A percentile compares a stretch with the other conserved stretches of the same genome.
Evolutionary conservation across 2,888 invertebrate genomes (phyloP).

Genomic region (Hemaris fuciformis): DNA sequence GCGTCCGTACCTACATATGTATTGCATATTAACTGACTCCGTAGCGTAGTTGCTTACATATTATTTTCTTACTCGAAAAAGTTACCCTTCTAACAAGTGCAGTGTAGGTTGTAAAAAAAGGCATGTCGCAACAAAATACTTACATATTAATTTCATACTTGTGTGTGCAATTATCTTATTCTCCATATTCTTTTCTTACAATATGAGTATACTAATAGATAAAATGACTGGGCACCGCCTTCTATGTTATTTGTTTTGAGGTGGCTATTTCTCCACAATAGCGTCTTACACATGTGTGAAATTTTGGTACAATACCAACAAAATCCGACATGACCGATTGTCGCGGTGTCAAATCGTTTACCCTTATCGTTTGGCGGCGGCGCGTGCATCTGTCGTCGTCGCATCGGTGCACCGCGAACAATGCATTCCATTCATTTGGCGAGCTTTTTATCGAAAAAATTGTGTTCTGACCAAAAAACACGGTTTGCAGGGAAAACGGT

Average conservation of each 20-base stretch:
- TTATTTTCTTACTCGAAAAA: no score
- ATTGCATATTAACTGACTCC: no score
- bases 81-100: no score
- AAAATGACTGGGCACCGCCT: no score
- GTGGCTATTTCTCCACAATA: neutral
- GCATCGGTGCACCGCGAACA: conserved; percentile 60
- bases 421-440: conserved; percentile 58
- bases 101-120: no score
- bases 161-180: no score
- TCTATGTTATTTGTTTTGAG: neutral
- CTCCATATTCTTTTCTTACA: no score
- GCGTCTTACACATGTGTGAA: neutral
- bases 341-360: conserved; percentile 70
- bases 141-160: no score
- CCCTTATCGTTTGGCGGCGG: conserved; percentile 59
- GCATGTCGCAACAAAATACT: no score
- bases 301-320: neutral
- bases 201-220: no score
- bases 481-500: conserved; percentile 41
- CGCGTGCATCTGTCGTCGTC: conserved; percentile 60
- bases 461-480: conserved; percentile 53
- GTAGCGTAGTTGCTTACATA: no score
- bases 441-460: conserved; percentile 58
- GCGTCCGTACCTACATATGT: no score
- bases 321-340: conserved; percentile 58